A percentile compares a stretch with the other conserved stretches of the same genome.
Evolutionary conservation across 2,797 vertebrate species (phyloP).

Genomic region (Alcedo atthis): DNA sequence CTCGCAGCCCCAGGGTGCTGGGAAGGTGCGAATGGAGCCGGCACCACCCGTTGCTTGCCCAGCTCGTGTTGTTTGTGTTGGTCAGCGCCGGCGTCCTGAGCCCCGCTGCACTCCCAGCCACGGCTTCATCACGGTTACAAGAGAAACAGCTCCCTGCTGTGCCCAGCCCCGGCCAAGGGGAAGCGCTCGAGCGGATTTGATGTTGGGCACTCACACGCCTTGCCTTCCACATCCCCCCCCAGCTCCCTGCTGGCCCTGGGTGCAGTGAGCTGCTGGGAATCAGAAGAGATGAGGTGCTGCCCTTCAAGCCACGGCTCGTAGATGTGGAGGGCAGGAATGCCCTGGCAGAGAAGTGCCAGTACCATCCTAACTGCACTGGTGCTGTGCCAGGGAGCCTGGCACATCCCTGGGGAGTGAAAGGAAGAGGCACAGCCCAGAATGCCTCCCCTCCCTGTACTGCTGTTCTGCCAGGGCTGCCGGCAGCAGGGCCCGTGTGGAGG

Average conservation of each 20-base stretch:
- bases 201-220: accelerated
- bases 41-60: not conserved
- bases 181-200: not conserved
- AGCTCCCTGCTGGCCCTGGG: not conserved
- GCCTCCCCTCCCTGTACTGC: not conserved
- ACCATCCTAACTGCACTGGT: accelerated
- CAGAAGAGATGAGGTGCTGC: not conserved
- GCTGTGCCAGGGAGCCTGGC: not conserved
- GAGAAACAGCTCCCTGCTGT: not conserved
- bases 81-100: not conserved
- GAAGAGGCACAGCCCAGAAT: not conserved
- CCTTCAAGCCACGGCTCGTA: accelerated
- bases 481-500: accelerated
- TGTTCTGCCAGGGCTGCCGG: not conserved
- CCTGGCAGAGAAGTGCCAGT: not conserved
- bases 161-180: not conserved
- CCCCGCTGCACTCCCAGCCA: not conserved
- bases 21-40: not conserved
- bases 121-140: not conserved
- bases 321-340: not conserved
- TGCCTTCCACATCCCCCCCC: accelerated
- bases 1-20: not conserved
- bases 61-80: not conserved
- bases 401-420: not conserved
- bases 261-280: not conserved